Conservation (phyloP, 2,797 vertebrate species). For the Tiaroga cobitis region DNA sequence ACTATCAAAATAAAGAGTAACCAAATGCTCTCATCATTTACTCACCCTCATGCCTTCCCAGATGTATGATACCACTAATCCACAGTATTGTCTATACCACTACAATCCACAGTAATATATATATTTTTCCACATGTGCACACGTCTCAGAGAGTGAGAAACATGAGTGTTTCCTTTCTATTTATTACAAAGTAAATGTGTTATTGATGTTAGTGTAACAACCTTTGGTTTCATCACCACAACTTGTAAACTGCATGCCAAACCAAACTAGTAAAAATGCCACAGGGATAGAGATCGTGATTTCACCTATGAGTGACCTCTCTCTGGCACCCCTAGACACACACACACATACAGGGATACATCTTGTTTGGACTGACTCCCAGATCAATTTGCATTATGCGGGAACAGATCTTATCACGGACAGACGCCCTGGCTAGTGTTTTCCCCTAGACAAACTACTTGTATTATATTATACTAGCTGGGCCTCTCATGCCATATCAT, state of each 20-base stretch:
- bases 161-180: not conserved
- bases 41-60: not conserved
- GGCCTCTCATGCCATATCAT: not conserved
- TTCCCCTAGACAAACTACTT: not conserved
- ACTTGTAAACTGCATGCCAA: not conserved
- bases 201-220: not conserved
- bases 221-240: not conserved
- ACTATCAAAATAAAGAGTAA: too few relatives aligned
- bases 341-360: not conserved
- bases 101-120: not conserved
- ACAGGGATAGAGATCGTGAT: not conserved
- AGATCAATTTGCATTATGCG: constrained; percentile 8
- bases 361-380: constrained; percentile 18
- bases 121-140: not conserved
- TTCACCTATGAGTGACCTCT: constrained; percentile 20
- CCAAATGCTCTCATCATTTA: not conserved
- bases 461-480: not conserved
- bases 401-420: not conserved
- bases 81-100: too few relatives aligned
- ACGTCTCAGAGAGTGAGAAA: not conserved
- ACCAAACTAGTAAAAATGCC: not conserved
- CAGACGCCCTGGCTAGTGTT: constrained; percentile 1
- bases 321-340: constrained; percentile 11
- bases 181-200: not conserved
- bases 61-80: too few relatives aligned